Evolutionary conservation across 2,888 invertebrate species (phyloP), one percentile per base, ranked within the genome.

Genomic region (Lordiphosa fenestrarum): DNA sequence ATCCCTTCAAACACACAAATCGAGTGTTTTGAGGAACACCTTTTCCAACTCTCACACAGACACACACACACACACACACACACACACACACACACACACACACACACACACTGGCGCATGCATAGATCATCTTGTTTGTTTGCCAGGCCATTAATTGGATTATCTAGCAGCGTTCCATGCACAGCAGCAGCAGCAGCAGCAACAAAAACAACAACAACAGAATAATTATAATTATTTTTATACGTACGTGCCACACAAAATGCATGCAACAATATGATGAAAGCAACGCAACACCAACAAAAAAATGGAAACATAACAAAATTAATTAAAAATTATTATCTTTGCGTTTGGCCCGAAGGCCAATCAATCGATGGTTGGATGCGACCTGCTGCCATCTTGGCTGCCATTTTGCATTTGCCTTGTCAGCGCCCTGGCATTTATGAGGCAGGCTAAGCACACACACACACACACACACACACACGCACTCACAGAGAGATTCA

Each of bases 61-160:
- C 2, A 6, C 9, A 4, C 13, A 4, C 9, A 3, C 30, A 30
- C 30, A 30, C 30, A 30, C 30, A 9, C 9, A 30, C 30, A 25
- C 25, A 25, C 25, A 25, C n/a, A n/a, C n/a, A 25, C 25, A 25
- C 25, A 25, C 2, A 6, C 9, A 4, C 13, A 4, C 9, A 3
- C 30, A 30, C 30, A 30, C 30, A 30, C 30, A 9, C 9, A 30
- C 30, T 30, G 6, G 6, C 25, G 25, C 30, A 30, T 30, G 30
- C 30, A 30, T 30, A 25, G 30, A 30, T 30, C 30, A 30, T 30
- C 30, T 30, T 41, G 56, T 33, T 19, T 63, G 63, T 64, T 56
- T 63, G 48, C 47, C 59, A 66, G 42, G 71, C 53, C 71, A 75
- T 71, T 75, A 75, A 82, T 75, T 74, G 61, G 82, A 75, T 73